Evolutionary conservation across 2,113 vertebrate genomes (phyloP).

Genomic region (Crotalus tigris): DNA sequence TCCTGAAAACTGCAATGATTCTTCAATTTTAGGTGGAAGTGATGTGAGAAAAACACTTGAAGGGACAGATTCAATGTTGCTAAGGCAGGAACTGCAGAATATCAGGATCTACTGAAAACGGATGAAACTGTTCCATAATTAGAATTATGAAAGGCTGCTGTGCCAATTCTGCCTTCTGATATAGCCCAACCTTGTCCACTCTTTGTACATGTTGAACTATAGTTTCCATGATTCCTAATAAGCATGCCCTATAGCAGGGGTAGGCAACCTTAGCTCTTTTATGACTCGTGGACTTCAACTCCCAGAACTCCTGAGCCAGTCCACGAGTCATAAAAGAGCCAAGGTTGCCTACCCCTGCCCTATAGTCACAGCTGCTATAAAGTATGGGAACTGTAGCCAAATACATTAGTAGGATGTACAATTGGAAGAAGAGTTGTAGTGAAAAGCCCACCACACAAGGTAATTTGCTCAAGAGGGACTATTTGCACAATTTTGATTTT

Average conservation of each 20-base stretch:
- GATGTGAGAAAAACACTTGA: not conserved
- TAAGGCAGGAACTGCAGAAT: slow-evolving; percentile 14
- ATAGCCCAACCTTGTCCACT: not conserved
- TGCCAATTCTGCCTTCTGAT: not conserved
- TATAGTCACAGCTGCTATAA: not conserved
- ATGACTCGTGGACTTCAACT: too few relatives aligned
- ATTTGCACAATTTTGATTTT: not conserved
- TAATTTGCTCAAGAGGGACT: not conserved
- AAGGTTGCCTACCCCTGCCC: too few relatives aligned
- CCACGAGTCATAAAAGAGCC: too few relatives aligned
- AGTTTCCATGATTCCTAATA: not conserved
- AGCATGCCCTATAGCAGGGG: not conserved
- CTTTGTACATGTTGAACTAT: not conserved
- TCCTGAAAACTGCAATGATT: slow-evolving; percentile 42
- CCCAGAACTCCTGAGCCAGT: too few relatives aligned
- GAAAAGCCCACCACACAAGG: not conserved
- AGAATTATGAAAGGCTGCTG: not conserved
- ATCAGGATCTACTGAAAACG: not conserved
- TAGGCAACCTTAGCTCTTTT: too few relatives aligned
- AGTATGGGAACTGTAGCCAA: not conserved
- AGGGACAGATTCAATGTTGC: slow-evolving; percentile 22
- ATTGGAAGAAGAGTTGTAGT: not conserved
- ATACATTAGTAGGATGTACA: not conserved
- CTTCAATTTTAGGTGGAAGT: not conserved
- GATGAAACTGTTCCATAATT: not conserved